Evolutionary conservation across 2,888 invertebrate genomes (phyloP), one percentile per base, ranked within the genome.

Genomic region (Seladonia tumulorum): DNA sequence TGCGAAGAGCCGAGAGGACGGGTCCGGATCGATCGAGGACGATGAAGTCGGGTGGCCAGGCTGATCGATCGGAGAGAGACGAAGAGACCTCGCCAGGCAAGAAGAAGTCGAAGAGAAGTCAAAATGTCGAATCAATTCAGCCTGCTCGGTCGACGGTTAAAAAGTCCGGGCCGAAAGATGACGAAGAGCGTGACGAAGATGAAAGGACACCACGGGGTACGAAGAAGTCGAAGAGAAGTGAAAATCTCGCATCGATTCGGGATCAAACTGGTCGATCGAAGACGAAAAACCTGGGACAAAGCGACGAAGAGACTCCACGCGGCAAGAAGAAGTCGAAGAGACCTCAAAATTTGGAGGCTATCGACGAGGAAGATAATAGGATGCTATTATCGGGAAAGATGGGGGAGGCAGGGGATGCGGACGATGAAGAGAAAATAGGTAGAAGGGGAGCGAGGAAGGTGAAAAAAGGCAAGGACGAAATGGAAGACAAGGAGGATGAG

Each of bases 391-490:
- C 39, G 2, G 63, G 63, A 8, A 63, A 16, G 63, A 2, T 0
- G 16, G 29, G 2, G 7, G 29, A 29, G 29, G 29, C 7, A 16
- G 60, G 66, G 66, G 86, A 47, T 14, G 10, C 45, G 25, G 68
- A 83, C 16, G 42, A 78, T 39, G 90, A 79, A n/a, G 85, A 42
- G 12, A 45, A 29, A 18, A 72, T n/a, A 25, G 75, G 63, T 35
- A 49, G 16, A 5, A 29, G 22, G 57, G 42, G 71, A 14, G 71
- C 72, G 2, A 84, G 68, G 57, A 81, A 72, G 66, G 14, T 35
- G 14, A n/a, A 42, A 29, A 45, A 18, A 7, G 75, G 70, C 3
- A 75, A 2, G n/a, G 1, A 57, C 3, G 66, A 68, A n/a, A 12
- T 12, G 25, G 75, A 79, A 53, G 86, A 71, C 71, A 75, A 35